These are phyloP conservation scores for Drosophila maculinotata DNA, from an alignment of 2,888 invertebrate species.

Conservation along the genomic window DNA sequence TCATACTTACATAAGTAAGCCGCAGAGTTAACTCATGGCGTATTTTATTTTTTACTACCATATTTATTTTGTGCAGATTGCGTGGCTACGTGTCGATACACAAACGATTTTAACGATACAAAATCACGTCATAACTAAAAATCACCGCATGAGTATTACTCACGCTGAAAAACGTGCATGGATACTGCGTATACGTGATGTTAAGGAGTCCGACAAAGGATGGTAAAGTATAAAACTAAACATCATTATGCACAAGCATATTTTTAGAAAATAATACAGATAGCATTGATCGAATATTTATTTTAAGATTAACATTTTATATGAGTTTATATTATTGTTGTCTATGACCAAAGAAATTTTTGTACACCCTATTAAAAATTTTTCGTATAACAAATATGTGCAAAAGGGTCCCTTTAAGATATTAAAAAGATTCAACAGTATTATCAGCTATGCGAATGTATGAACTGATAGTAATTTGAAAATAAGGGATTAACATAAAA, in stretches of 20 bases:
- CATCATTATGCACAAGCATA: too few relatives aligned
- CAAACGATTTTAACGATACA: conserved; percentile 96
- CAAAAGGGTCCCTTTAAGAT: too few relatives aligned
- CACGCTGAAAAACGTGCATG: conserved; percentile 93
- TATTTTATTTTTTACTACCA: conserved; percentile 19
- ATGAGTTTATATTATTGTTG: neutral
- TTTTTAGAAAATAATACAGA: neutral
- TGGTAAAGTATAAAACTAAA: conserved; percentile 83
- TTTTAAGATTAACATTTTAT: neutral
- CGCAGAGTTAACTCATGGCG: conserved; percentile 5
- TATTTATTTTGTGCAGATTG: conserved; percentile 88
- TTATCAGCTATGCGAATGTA: too few relatives aligned
- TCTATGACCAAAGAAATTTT: neutral
- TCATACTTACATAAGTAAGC: conserved; percentile 16
- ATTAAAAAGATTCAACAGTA: too few relatives aligned
- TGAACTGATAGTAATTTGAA: too few relatives aligned
- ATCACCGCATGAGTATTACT: conserved; percentile 92
- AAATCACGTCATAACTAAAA: conserved; percentile 95
- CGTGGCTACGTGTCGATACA: conserved; percentile 95
- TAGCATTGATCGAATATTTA: neutral
- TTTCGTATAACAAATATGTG: too few relatives aligned
- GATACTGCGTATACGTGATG: conserved; percentile 92
- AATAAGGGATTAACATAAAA: too few relatives aligned
- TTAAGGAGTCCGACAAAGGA: conserved; percentile 92
- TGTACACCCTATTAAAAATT: too few relatives aligned